Evolutionary conservation across 2,113 vertebrate species (phyloP), one percentile per base, ranked within the genome.

Genomic region (Myocastor coypus): DNA sequence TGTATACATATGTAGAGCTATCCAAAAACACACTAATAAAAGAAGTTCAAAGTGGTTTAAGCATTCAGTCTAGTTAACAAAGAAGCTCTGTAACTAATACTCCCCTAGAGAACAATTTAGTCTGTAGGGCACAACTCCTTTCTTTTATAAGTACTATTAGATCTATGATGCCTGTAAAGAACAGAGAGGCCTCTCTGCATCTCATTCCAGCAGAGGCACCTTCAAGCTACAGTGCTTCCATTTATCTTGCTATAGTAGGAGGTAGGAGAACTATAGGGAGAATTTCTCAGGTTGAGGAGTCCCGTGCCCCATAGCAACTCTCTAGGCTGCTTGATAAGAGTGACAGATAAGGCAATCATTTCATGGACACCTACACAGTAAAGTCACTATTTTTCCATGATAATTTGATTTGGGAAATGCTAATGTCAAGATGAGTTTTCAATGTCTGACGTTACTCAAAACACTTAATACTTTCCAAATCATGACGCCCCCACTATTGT

Each of bases 31-130:
- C 37, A 71, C 96, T 98, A 98, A 98, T 98, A 97, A 98, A 98
- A 97, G 98, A 97, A 98, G 97, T 97, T 98, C 96, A 96, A 96
- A 94, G 97, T 57, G 95, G 97, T 97, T 98, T 98, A 98, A 98
- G 97, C 97, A 97, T 55, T 92, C 93, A 98, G 98, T 96, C 98
- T 98, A 95, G 96, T 98, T 98, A 98, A 98, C 98, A 98, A 98
- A 98, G 98, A 98, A 97, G 97, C 98, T 97, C 97, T 98, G 98
- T 98, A 98, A 98, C 98, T 98, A 98, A 98, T 98, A 97, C 98
- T 97, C 96, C 98, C 98, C 98, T 68, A 46, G 98, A 98, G 98
- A 97, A 98, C 98, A 98, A 98, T 98, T 98, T 97, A 98, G 98
- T 97, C 98, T 98, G 99, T 98, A 98, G 98, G 98, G 97, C 98